Evolutionary conservation across 2,797 vertebrate genomes (phyloP), one percentile per base, ranked within the genome.

Genomic region (Anguilla anguilla): DNA sequence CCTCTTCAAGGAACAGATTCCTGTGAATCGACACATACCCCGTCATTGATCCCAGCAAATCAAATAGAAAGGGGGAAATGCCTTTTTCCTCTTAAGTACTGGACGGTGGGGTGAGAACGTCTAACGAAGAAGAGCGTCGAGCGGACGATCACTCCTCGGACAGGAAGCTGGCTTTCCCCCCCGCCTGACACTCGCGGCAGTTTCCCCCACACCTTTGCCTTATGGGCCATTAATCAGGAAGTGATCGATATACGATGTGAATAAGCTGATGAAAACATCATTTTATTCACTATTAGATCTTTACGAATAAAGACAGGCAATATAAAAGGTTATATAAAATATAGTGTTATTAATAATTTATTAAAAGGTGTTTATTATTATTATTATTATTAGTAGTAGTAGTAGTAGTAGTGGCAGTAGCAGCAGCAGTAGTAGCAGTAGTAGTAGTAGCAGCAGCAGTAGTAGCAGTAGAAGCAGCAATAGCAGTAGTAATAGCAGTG

Each of bases 41-140:
- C 91, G 95, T 96, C 92, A 96, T 95, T 95, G 95, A 96, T 96
- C 93, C 6, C 39, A 89, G 90, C 94, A 94, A 95, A 96, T 96
- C 93, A 94, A 95, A 96, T 96, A 93, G 95, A 92, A 93, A 43
- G 92, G 91, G 89, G 93, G 95, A 96, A 95, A 94, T 94, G 90
- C 91, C 89, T 91, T 89, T 90, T 86, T 92, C 93, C 89, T 53
- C 89, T 69, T 83, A 87, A 87, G 59, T 51, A 89, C 91, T 92
- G 90, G 90, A 93, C 93, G 91, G 92, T 94, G 92, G 93, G 91
- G 89, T 93, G 87, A 88, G 59, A 88, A 72, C 91, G 89, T 92
- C 90, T 94, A 91, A 94, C 93, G 91, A 91, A 89, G 39, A 88
- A 85, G 88, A 93, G 91, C 92, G 89, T 92, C 94, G 90, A 92